These are phyloP conservation scores for Tryphoninae sp. DNA, from an alignment of 2,888 invertebrate species.

Conservation along the genomic window DNA sequence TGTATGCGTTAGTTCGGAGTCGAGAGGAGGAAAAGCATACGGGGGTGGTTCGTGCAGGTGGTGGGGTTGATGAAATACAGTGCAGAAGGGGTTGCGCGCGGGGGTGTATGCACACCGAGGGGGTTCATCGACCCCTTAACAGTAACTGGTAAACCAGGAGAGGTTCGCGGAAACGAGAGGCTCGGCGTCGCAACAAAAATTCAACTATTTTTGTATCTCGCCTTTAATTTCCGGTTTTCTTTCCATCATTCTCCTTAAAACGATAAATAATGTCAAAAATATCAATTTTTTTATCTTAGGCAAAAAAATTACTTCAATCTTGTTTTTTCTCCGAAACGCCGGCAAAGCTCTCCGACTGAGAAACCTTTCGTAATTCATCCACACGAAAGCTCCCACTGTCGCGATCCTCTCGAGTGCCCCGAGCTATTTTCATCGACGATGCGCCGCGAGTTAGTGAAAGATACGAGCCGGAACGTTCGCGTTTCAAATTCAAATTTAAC, in stretches of 20 bases:
- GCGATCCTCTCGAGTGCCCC: background rate
- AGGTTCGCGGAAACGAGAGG: conserved; percentile 55
- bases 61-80: conserved; percentile 46
- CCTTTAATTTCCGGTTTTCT: background rate
- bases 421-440: conserved; percentile 6
- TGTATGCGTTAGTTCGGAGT: conserved; percentile 15
- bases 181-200: conserved; percentile 52
- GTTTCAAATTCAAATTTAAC: background rate
- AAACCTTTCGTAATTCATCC: background rate
- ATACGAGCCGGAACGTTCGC: background rate
- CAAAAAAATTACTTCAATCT: background rate
- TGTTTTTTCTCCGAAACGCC: background rate
- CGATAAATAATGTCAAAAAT: background rate
- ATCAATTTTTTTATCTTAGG: conserved; percentile 50
- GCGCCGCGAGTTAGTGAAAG: background rate
- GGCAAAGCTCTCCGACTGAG: background rate
- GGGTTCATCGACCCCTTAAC: conserved; percentile 68
- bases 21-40: conserved; percentile 37
- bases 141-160: conserved; percentile 60
- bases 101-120: conserved; percentile 45
- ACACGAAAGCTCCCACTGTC: background rate
- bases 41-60: conserved; percentile 31
- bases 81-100: conserved; percentile 43
- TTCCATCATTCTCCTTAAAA: conserved; percentile 31
- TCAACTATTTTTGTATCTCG: conserved; percentile 22